Evolutionary conservation across 2,888 invertebrate species (phyloP).

Genomic region (Rosalia funebris): DNA sequence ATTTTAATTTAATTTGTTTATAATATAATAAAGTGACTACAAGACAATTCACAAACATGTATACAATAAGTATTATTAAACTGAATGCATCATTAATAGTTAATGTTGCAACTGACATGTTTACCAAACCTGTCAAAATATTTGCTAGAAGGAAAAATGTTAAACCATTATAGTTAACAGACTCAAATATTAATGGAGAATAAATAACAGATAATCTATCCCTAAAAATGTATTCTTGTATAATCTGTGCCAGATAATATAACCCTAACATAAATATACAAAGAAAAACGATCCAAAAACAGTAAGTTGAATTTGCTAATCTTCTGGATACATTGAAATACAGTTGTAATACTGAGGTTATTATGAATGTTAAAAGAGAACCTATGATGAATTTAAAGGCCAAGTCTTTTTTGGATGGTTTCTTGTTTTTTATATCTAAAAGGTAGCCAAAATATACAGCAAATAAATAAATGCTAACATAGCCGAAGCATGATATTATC

Average conservation of each 20-base stretch:
- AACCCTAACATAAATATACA: constrained; percentile 68
- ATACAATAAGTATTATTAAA: constrained; percentile 68
- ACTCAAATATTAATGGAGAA: constrained; percentile 72
- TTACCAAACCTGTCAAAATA: constrained; percentile 84
- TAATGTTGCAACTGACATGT: constrained; percentile 74
- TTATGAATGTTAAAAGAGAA: constrained; percentile 22
- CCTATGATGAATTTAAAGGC: constrained; percentile 23
- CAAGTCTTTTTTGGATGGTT: constrained; percentile 5
- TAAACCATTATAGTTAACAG: constrained; percentile 84
- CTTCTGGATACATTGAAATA: constrained; percentile 78
- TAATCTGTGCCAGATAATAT: constrained; percentile 69
- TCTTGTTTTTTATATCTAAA: constrained; percentile 60
- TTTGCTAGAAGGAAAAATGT: constrained; percentile 87
- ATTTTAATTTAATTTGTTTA: constrained; percentile 65
- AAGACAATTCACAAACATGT: constrained; percentile 67
- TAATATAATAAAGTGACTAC: constrained; percentile 62
- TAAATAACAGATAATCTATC: constrained; percentile 45
- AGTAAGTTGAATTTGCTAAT: constrained; percentile 85
- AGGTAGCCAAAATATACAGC: constrained; percentile 73
- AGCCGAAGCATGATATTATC: constrained; percentile 85
- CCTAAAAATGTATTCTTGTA: constrained; percentile 54
- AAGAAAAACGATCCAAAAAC: constrained; percentile 78
- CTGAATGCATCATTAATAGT: constrained; percentile 60
- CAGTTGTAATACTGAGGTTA: constrained; percentile 61
- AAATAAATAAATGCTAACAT: constrained; percentile 82